A percentile compares a stretch with the other conserved stretches of the same genome.
Evolutionary conservation across 2,797 vertebrate genomes (phyloP).

Genomic region (Danio tinwini): DNA sequence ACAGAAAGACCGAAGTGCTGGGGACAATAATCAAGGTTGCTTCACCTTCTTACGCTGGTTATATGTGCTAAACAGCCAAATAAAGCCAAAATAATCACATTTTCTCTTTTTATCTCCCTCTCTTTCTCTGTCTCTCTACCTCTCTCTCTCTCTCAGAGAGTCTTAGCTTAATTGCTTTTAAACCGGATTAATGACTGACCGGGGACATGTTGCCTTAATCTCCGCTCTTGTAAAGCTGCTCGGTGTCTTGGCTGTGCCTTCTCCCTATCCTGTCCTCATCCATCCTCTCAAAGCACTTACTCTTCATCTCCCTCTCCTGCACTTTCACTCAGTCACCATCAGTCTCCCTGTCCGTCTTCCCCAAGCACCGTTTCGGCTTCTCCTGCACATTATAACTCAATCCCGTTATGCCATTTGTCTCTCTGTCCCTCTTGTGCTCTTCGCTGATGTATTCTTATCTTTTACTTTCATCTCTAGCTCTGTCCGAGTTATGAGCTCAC

Average conservation of each 20-base stretch:
- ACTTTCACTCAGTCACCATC: slow-evolving; percentile 56
- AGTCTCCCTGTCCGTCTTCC: slow-evolving; percentile 59
- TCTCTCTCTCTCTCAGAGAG: slow-evolving; percentile 59
- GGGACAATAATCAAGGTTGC: slow-evolving; percentile 32
- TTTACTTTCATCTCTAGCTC: slow-evolving; percentile 48
- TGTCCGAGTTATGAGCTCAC: slow-evolving; percentile 52
- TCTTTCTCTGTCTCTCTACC: slow-evolving; percentile 64
- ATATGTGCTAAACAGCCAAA: slow-evolving; percentile 23
- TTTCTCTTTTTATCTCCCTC: slow-evolving; percentile 53
- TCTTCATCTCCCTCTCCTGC: slow-evolving; percentile 57
- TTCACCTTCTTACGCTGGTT: slow-evolving; percentile 1
- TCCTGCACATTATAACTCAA: slow-evolving; percentile 34
- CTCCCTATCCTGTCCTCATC: slow-evolving; percentile 66
- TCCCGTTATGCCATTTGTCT: slow-evolving; percentile 2
- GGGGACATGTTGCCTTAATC: slow-evolving; percentile 82
- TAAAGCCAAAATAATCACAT: slow-evolving; percentile 31
- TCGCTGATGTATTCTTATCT: background rate
- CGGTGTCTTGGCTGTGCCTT: slow-evolving; percentile 29
- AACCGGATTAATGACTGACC: slow-evolving; percentile 85
- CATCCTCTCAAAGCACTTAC: slow-evolving; percentile 67
- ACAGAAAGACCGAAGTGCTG: slow-evolving; percentile 2
- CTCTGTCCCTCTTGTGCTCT: slow-evolving; percentile 19
- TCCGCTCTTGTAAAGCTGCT: slow-evolving; percentile 78
- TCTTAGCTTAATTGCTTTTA: slow-evolving; percentile 84
- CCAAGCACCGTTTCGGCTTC: slow-evolving; percentile 27